Conservation (phyloP, 2,888 invertebrate genomes). For the Siphonodentalium dalli region DNA sequence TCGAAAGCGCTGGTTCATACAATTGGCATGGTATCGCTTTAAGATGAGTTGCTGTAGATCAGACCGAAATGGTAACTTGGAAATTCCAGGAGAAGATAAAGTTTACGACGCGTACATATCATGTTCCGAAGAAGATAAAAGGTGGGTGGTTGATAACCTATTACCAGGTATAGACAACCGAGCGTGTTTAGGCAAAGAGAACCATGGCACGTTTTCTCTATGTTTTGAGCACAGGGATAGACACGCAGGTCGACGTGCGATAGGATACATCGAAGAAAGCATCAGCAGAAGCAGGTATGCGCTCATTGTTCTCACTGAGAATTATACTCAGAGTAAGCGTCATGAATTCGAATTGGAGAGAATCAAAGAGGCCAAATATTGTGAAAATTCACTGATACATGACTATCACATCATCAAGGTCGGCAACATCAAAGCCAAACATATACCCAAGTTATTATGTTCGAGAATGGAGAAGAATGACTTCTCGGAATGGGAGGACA, state of each 20-base stretch:
- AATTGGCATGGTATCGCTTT: too few species aligned
- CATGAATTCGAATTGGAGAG: slow-evolving; percentile 30
- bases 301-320: slow-evolving; percentile 33
- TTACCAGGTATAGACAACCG: slow-evolving; percentile 36
- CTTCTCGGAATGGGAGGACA: slow-evolving; percentile 34
- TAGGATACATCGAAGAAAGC: slow-evolving; percentile 30
- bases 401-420: slow-evolving; percentile 32
- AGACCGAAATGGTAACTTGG: too few species aligned
- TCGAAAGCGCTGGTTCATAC: slow-evolving; percentile 21
- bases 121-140: slow-evolving; percentile 32
- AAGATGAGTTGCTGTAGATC: too few species aligned
- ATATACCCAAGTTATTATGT: slow-evolving; percentile 30
- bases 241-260: slow-evolving; percentile 14
- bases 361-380: slow-evolving; percentile 17
- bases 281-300: slow-evolving; percentile 31
- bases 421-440: slow-evolving; percentile 14
- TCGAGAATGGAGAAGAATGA: slow-evolving; percentile 27
- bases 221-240: too few species aligned
- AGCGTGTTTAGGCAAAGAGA: too few species aligned
- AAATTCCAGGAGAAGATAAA: slow-evolving; percentile 17
- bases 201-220: too few species aligned
- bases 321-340: slow-evolving; percentile 26
- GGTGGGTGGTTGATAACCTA: slow-evolving; percentile 36
- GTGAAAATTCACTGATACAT: slow-evolving; percentile 21
- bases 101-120: slow-evolving; percentile 35